phyloP scores from a whole-genome alignment of 64 coral and sea anemone genomes.

The Trachythela sp. region DNA sequence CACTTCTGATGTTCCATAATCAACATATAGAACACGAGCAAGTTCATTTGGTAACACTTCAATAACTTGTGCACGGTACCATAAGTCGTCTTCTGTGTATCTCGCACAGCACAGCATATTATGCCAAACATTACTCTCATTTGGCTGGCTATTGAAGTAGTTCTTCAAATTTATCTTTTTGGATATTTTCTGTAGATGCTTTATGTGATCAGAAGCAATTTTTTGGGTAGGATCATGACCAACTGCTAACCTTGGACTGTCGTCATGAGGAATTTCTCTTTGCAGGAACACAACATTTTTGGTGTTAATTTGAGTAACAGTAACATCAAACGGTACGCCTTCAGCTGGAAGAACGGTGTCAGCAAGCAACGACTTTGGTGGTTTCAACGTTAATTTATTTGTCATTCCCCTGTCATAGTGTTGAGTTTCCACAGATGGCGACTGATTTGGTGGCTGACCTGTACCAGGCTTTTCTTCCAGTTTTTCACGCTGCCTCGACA shows the following conservation, averaged over 20 bases:
- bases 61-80: background rate
- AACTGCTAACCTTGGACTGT: background rate
- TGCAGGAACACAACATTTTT: background rate
- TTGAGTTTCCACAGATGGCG: background rate
- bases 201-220: background rate
- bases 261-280: background rate
- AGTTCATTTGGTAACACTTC: background rate
- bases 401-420: background rate
- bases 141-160: background rate
- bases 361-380: background rate
- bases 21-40: background rate
- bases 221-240: background rate
- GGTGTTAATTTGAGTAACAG: background rate
- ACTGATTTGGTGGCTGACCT: background rate
- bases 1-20: slow-evolving; percentile 8
- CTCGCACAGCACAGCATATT: background rate
- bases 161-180: background rate
- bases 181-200: background rate
- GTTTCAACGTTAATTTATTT: background rate
- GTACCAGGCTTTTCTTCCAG: background rate
- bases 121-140: background rate
- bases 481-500: background rate
- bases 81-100: background rate
- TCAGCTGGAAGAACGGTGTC: background rate
- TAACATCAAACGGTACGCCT: background rate